Base-by-base conservation (phyloP, 1,140 invertebrate genomes). In the Drosophila prosaltans region DNA sequence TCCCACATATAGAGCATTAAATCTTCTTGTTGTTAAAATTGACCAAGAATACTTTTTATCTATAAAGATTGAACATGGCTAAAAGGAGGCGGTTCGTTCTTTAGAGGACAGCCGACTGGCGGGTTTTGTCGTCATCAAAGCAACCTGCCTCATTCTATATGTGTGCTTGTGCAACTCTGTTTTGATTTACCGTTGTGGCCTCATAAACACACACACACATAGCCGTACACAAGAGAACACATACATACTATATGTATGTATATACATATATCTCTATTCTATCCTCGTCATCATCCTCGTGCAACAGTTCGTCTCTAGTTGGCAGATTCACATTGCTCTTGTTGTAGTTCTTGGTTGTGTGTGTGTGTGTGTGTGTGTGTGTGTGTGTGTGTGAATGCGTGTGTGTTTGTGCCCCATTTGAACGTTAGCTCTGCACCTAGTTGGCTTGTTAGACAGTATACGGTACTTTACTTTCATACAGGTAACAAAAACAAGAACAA, bases 131-230 rank as follows among this genome's bases (percentile, higher is more conserved):
- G 78, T 84, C 81, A 84, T 78, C 78, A 75, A 72, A 73, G 69
- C 79, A 51, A 69, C 30, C 10, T 62, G 65, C 41, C 28, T 65
- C 39, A 24, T 63, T 55, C 24, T 72, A 54, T 48, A 51, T 62
- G 32, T 65, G 41, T 51, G 43, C 39, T 61, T 65, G 51, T 26
- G 80, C 67, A 61, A 65, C 48, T 70, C 57, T 68, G 66, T 60
- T 78, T 78, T 89, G 84, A 89, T 89, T 89, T 89, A 89, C 84
- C 67, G 84, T 89, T 89, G 84, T 89, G 84, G 84, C 84, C 84
- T 72, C 70, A 67, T 73, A 65, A 59, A 55, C 48, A 60, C 54
- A 74, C 1, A 39, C 26, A 54, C 21, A 72, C 58, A 74, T 16
- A 16, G 16, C 16, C 41, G 24, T 54, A 71, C 0, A 40, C 45